Evolutionary conservation across 2,113 vertebrate genomes (phyloP), one percentile per base, ranked within the genome.

Genomic region (Catharus fuscescens): DNA sequence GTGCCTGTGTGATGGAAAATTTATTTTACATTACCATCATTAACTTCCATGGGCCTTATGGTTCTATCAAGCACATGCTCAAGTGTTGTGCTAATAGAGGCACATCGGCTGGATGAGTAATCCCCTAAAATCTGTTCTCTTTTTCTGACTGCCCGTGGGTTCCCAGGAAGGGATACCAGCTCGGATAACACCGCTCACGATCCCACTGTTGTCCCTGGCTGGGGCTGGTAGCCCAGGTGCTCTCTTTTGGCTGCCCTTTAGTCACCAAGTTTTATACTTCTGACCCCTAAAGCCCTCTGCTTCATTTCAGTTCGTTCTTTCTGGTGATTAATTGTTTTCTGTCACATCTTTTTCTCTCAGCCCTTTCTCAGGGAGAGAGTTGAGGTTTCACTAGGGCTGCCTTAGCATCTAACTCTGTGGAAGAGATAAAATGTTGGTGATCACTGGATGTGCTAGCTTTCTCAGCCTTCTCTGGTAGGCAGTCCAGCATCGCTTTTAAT

Each of bases 31-130:
- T 92, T 48, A 61, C 57, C 79, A 86, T 80, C 74, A 77, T 92
- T 93, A 94, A 86, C 79, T 95, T 91, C 79, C 50, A 26, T 72
- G 82, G 88, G 77, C 74, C 92, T 96, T 95, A 76, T 90, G 90
- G 74, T 76, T 93, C n/a, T 52, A 65, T 72, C 3, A 6, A 95
- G 88, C 95, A 94, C 93, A 94, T 90, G 96, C 82, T 94, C 34
- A 83, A 93, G 96, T 94, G 92, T 94, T 94, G 82, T 92, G 74
- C 95, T 97, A 80, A 94, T 80, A 94, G 93, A 94, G 82, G 84
- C 96, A 92, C 9, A 8, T 21, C 66, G 87, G 54, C 85, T 93
- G 89, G 18, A 42, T 95, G 94, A 97, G 86, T 96, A 92, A 95
- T 94, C 53, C 72, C 71, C 47, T 92, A 88, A 93, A 96, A 96